A percentile compares a stretch with the other conserved stretches of the same genome.
phyloP scores from a whole-genome alignment of 1,140 invertebrate species.

The Heliconius hermathena region DNA sequence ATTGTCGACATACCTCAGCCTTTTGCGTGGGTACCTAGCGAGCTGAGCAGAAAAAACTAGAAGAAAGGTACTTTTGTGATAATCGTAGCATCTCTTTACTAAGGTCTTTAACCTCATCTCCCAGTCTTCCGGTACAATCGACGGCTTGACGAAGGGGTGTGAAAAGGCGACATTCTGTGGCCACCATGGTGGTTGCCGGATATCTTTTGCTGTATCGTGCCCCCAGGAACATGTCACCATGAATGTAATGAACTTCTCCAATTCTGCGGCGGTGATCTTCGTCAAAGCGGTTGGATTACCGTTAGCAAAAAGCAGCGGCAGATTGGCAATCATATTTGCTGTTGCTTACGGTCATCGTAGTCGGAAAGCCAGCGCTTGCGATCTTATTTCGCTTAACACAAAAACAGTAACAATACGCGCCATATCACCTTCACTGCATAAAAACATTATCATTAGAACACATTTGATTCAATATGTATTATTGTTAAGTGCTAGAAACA shows the following conservation, averaged over 20 bases:
- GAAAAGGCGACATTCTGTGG: constrained; percentile 85
- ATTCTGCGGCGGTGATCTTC: constrained; percentile 83
- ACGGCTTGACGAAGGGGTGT: constrained; percentile 83
- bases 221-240: constrained; percentile 89
- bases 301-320: constrained; percentile 86
- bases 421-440: constrained; percentile 45
- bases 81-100: constrained; percentile 87
- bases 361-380: constrained; percentile 67
- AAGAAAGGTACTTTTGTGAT: constrained; percentile 87
- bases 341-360: constrained; percentile 73
- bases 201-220: constrained; percentile 83
- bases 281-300: constrained; percentile 86
- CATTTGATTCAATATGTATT: constrained; percentile 36
- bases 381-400: constrained; percentile 54
- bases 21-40: constrained; percentile 84
- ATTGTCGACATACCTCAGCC: constrained; percentile 87
- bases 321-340: constrained; percentile 84
- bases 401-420: constrained; percentile 58
- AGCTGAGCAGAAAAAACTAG: constrained; percentile 87
- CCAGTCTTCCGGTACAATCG: constrained; percentile 82
- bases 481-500: constrained; percentile 28
- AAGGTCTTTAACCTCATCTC: constrained; percentile 84
- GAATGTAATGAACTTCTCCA: constrained; percentile 88
- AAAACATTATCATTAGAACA: constrained; percentile 43
- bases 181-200: constrained; percentile 86